A percentile compares a stretch with the other conserved stretches of the same genome.
phyloP scores from a whole-genome alignment of 2,888 invertebrate genomes.

The Antitype chi region DNA sequence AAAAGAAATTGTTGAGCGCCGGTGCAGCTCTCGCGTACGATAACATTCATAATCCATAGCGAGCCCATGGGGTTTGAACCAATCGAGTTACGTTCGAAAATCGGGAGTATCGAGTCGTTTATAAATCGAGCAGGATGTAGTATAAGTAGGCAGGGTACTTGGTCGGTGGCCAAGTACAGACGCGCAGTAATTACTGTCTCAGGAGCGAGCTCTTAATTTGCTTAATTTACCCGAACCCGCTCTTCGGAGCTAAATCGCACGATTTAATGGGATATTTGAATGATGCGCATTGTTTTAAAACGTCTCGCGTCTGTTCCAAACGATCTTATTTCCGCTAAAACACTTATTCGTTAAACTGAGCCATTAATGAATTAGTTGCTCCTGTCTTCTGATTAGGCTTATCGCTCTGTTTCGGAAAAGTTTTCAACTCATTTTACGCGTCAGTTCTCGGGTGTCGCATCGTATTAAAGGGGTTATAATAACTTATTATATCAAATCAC shows the following conservation, averaged over 20 bases:
- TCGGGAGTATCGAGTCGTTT: constrained; percentile 78
- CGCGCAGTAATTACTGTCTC: constrained; percentile 87
- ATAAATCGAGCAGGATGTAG: constrained; percentile 74
- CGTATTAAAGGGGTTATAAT: constrained; percentile 19
- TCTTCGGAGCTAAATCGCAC: constrained; percentile 84
- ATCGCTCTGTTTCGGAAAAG: constrained; percentile 51
- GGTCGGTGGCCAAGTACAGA: constrained; percentile 86
- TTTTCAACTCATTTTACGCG: constrained; percentile 52
- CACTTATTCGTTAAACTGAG: constrained; percentile 65
- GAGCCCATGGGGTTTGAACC: constrained; percentile 76
- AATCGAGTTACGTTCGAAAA: constrained; percentile 80
- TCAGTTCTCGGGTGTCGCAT: constrained; percentile 9
- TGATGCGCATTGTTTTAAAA: constrained; percentile 87
- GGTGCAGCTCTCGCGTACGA: constrained; percentile 73
- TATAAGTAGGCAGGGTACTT: constrained; percentile 72
- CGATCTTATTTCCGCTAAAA: constrained; percentile 73
- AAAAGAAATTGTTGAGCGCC: constrained; percentile 68
- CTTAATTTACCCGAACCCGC: constrained; percentile 87
- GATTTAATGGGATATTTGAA: constrained; percentile 88
- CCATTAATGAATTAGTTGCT: constrained; percentile 63
- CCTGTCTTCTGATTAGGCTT: constrained; percentile 57
- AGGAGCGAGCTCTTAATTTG: constrained; percentile 88
- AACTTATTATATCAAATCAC: not conserved
- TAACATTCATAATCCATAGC: constrained; percentile 82
- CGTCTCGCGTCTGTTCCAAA: constrained; percentile 80